A percentile compares a stretch with the other conserved stretches of the same genome.
phyloP scores from a whole-genome alignment of 2,888 invertebrate species.

The Ormyrus rosae region DNA sequence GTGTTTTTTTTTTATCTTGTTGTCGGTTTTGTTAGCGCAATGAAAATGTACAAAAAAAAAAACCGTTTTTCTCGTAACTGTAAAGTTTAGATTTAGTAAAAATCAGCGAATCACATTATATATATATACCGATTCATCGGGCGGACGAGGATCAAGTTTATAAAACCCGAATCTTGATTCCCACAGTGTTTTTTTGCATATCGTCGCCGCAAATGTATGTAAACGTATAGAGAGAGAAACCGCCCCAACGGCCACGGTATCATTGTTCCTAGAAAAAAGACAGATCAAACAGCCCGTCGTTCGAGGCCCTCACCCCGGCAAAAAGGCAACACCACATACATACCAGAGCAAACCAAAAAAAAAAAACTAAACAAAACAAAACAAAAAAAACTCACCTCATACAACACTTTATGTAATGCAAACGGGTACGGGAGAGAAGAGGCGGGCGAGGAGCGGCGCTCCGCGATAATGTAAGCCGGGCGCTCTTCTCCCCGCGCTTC shows the following conservation, averaged over 20 bases:
- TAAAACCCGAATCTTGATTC: no score
- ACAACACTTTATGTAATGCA: neutral
- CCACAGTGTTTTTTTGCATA: slow-evolving; percentile 10
- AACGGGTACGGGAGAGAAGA: no score
- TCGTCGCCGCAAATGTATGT: neutral
- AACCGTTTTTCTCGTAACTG: no score
- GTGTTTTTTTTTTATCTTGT: no score
- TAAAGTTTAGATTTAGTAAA: no score
- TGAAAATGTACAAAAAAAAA: no score
- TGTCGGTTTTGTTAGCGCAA: no score
- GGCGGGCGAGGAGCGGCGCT: no score
- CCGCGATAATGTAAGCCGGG: neutral
- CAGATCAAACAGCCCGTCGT: slow-evolving; percentile 36
- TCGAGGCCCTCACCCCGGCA: slow-evolving; percentile 65
- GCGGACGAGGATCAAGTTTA: no score
- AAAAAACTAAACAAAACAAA: neutral
- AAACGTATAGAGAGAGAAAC: slow-evolving; percentile 33
- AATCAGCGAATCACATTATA: no score
- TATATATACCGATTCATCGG: no score
- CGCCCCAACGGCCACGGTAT: slow-evolving; percentile 63
- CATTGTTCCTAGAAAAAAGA: neutral
- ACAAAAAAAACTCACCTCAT: neutral
- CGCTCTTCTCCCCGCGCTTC: neutral
- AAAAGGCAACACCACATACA: slow-evolving; percentile 59
- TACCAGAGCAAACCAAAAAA: neutral